A percentile compares a stretch with the other conserved stretches of the same genome.
Evolutionary conservation across 1,140 invertebrate species (phyloP).

Genomic region (Medauroidea extradentata): DNA sequence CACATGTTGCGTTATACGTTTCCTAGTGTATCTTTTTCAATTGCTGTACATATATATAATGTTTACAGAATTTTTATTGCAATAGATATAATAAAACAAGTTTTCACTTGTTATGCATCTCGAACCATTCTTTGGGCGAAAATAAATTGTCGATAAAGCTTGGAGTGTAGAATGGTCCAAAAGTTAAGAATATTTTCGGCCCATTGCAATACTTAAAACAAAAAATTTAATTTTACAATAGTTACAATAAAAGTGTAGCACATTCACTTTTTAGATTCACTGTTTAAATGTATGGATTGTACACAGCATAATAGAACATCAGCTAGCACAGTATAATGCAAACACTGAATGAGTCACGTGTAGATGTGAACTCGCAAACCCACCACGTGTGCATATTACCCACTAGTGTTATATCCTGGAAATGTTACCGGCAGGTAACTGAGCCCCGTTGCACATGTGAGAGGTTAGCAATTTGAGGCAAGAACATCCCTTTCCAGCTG

Average conservation of each 20-base stretch:
- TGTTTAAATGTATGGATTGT: slow-evolving; percentile 12
- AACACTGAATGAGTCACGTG: slow-evolving; percentile 12
- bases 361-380: slow-evolving; percentile 23
- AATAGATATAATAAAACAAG: slow-evolving; percentile 16
- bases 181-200: not conserved
- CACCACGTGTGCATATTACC: slow-evolving; percentile 23
- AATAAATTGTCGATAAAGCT: not conserved
- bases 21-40: slow-evolving; percentile 9
- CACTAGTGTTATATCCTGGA: slow-evolving; percentile 30
- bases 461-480: slow-evolving; percentile 31
- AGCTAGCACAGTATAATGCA: slow-evolving; percentile 16
- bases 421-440: slow-evolving; percentile 35
- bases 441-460: slow-evolving; percentile 35
- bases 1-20: slow-evolving; percentile 14
- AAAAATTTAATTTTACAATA: slow-evolving; percentile 6
- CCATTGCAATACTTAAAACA: slow-evolving; percentile 5
- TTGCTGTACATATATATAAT: slow-evolving; percentile 17
- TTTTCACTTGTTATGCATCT: not conserved
- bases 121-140: slow-evolving; percentile 11
- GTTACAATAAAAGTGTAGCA: slow-evolving; percentile 18
- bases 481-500: slow-evolving; percentile 36
- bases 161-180: slow-evolving; percentile 11
- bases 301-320: slow-evolving; percentile 15
- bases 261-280: slow-evolving; percentile 15
- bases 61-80: slow-evolving; percentile 19